phyloP scores from a whole-genome alignment of 1,140 invertebrate species.

The Paraescarpia echinospica region DNA sequence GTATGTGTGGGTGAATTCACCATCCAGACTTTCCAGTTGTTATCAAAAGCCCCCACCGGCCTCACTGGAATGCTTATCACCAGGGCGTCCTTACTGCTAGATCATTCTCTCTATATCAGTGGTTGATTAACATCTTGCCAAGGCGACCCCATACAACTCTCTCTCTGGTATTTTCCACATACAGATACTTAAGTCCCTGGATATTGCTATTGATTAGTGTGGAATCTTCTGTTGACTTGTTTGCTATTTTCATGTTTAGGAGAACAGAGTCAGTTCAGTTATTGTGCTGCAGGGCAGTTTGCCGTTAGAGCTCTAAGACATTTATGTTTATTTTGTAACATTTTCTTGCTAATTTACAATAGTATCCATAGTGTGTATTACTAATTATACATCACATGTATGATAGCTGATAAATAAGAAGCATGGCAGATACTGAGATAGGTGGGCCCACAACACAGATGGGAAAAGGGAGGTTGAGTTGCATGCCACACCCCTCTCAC shows the following conservation, averaged over 20 bases:
- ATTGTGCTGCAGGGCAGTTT: not conserved
- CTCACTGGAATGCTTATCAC: not conserved
- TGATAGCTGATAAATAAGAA: no score
- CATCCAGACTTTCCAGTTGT: no score
- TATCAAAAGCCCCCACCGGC: no score
- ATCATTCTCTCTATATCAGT: not conserved
- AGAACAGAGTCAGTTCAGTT: no score
- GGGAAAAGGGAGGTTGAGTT: no score
- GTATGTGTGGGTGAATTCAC: no score
- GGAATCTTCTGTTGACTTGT: not conserved
- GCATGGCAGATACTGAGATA: no score
- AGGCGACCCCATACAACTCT: not conserved
- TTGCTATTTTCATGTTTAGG: not conserved
- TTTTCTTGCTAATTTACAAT: no score
- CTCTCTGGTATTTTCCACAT: not conserved
- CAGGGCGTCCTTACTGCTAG: not conserved
- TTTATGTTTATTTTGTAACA: not conserved
- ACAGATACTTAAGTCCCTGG: not conserved
- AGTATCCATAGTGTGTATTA: not conserved
- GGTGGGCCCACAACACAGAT: no score
- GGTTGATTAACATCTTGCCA: not conserved
- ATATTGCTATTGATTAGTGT: not conserved
- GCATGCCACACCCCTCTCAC: no score
- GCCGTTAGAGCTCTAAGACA: not conserved
- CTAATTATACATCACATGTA: no score